Base-by-base conservation (phyloP, 2,113 vertebrate species). In the Python bivittatus region DNA sequence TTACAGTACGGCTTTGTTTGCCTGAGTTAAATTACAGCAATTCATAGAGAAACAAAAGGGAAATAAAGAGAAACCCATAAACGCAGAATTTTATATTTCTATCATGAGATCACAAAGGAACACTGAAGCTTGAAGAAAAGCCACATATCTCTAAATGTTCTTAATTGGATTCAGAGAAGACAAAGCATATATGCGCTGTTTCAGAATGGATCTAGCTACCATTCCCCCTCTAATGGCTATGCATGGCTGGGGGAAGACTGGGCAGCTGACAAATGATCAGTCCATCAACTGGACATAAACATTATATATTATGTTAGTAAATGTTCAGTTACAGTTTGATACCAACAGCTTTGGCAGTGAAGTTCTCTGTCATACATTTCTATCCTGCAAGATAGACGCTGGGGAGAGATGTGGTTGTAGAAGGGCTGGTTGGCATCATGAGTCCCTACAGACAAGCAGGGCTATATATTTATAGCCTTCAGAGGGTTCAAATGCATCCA, bases 401-500 rank as follows among this genome's bases (percentile, higher is more conserved):
- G 52, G 61, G 25, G n/a, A 92, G 33, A 56, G 61, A 87, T 57
- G 61, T 22, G 20, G 42, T 85, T 85, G 38, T 22, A 33, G 48
- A 87, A 42, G 25, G 12, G 17, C 58, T 64, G 7, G 25, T 44
- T 33, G 85, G 52, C 23, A 72, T 91, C 52, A 56, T 20, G 48
- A 33, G 48, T 91, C 84, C 84, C 61, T 52, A 72, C n/a, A 56
- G 84, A 64, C 1, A 12, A 44, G 13, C 15, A 42, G 22, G 38
- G 22, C 20, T 22, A 17, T 33, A 57, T n/a, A 10, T 48, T 94
- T 9, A 90, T 92, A 91, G 84, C 90, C 15, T 56, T 94, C 25
- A 86, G 44, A 38, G 27, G 44, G 86, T 90, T 4, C n/a, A 88
- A 95, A 60, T 58, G 38, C 64, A 93, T 91, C 79, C 93, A 90